Evolutionary conservation across 2,888 invertebrate genomes (phyloP), one percentile per base, ranked within the genome.

Genomic region (Rotaria macrura): DNA sequence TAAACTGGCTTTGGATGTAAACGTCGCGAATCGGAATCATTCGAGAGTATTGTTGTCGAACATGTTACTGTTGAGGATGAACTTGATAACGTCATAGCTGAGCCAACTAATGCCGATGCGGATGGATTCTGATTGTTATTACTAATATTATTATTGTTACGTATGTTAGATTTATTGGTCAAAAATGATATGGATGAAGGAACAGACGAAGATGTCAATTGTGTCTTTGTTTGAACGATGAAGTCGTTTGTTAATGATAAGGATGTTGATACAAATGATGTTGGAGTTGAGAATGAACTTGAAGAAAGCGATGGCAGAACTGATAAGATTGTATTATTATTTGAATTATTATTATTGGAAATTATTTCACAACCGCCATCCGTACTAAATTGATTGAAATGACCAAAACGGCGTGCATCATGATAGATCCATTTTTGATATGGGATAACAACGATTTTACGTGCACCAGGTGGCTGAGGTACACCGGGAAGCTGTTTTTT

Each of bases 311-410:
- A 79, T n/a, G 79, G 79, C 14, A 65, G 34, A 38, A 65, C 65
- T 7, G 65, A 65, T 17, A 65, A 20, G 17, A 65, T 65, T 5
- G 79, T 79, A n/a, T 79, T 79, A 43, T 43, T 43, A 79, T 79
- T 65, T 29, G n/a, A 34, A 65, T 65, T 34, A 34, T 65, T 29
- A 10, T 25, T 65, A 34, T 65, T 79, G 1, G 43, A n/a, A 1
- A 65, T 34, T 29, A 65, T 65, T 65, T 65, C 65, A 65, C 65
- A 65, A 34, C 65, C 65, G 25, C 43, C n/a, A 79, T 43, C 40
- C 10, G 79, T 40, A 84, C 49, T 54, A 25, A 84, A 84, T 72
- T 84, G 65, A 49, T 84, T 84, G 10, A 84, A 84, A 57, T 84
- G 84, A 25, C 84, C 84, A 25, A 49, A 84, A 49, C 54, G 47